Evolutionary conservation across 2,113 vertebrate species (phyloP), one percentile per base, ranked within the genome.

Genomic region (Pteronura brasiliensis): DNA sequence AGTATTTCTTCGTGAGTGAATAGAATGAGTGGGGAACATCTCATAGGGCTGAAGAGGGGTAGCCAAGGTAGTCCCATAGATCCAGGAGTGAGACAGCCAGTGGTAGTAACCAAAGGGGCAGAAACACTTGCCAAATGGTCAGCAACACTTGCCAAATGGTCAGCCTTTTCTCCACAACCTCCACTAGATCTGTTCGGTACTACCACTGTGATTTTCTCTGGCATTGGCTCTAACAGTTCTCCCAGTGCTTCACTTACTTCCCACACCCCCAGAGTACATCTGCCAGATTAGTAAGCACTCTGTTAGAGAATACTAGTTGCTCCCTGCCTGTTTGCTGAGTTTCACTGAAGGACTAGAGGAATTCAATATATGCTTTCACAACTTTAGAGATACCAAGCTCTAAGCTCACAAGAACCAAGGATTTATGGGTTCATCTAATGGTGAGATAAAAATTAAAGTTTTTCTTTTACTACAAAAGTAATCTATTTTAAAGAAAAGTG

Each of bases 401-500:
- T 61, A 59, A 69, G 79, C 61, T 74, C 23, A 29, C 88, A 79
- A 72, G 47, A 76, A 90, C 63, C 36, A 89, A 79, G 31, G 42
- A 69, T 96, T 55, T 84, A 67, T 52, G 27, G 10, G 23, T 71
- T 91, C 81, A n/a, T 72, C 20, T 6, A 86, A 57, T 44, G 42
- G 25, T 65, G 39, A 85, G 21, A 34, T 87, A 97, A 87, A 91
- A 94, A 79, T 71, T 81, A 36, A 67, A 77, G 25, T 76, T 85
- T 92, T 90, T 85, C 20, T 81, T 97, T 88, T 11, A 74, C 15
- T 93, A 49, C 15, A 84, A 74, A 93, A 79, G n/a, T 77, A 90
- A 42, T 57, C 23, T 91, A 79, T 76, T 92, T 61, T 92, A 89
- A 97, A 90, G 83, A 89, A 93, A 96, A 77, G 36, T 59, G 81